Base-by-base conservation (phyloP, 1,140 invertebrate genomes). In the Maniola jurtina region DNA sequence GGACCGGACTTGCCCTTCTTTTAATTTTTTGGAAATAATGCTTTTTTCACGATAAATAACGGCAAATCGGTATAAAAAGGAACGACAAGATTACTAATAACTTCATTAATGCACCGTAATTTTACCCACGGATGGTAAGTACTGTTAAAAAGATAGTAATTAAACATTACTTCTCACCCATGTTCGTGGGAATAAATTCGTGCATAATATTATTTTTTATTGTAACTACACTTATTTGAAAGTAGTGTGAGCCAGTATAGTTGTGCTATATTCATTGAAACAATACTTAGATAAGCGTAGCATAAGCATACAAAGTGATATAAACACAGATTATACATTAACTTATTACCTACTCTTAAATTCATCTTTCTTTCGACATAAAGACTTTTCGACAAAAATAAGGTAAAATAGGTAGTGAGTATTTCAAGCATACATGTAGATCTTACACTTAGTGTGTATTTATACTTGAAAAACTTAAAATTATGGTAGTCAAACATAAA, bases 151-250 rank as follows among this genome's bases (percentile, higher is more conserved):
- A 69, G 67, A 75, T 66, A 56, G 72, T 61, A 72, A 81, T 82
- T 77, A 81, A 71, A 73, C 75, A 73, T 78, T 76, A 76, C 63
- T 82, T 84, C 80, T 79, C 80, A 81, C 75, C 70, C 74, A 67
- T 61, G 67, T 47, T 70, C 80, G 81, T 88, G 83, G 72, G 84
- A 58, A 55, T 25, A 52, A 6, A 34, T 52, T 35, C 16, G 47
- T 52, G 15, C 60, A 38, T 61, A 48, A 55, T 61, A 50, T 62
- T 60, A 60, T 45, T 67, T 77, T 74, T 78, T 80, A 71, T 64
- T 66, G 79, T 72, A 70, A 65, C n/a, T 5, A 56, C 2, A 52
- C 48, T 5, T 47, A 25, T 3, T 54, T 6, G 8, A 54, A 16
- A 54, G 7, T 11, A 11, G 50, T 54, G 15, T 33, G 6, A 2